Evolutionary conservation across 92 coral and sea anemone species (phyloP).

Genomic region (Ricordea florida): DNA sequence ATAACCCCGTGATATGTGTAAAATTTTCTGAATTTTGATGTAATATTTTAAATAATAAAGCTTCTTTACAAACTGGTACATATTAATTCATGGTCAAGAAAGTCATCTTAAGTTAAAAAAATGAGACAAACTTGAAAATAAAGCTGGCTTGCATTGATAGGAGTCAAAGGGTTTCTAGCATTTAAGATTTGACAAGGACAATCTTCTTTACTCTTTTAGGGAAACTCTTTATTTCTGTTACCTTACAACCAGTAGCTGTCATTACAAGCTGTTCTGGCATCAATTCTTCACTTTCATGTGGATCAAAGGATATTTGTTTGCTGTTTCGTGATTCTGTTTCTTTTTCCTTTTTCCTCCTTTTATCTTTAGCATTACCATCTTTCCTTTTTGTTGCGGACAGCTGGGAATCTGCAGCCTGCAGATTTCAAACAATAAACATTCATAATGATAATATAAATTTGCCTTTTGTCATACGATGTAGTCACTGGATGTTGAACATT

Average conservation of each 20-base stretch:
- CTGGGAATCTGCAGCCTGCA: background rate
- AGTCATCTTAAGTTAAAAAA: no score
- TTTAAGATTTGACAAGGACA: background rate
- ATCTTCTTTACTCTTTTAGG: background rate
- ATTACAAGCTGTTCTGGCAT: constrained; percentile 60
- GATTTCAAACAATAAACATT: background rate
- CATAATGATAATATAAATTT: no score
- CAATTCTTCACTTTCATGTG: background rate
- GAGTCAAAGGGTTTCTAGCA: background rate
- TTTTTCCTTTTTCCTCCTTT: background rate
- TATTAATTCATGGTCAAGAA: no score
- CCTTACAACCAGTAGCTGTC: constrained; percentile 81
- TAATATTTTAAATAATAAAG: no score
- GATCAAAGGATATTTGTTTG: background rate
- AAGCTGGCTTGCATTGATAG: no score
- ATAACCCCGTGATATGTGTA: no score
- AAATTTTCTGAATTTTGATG: no score
- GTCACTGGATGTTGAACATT: no score
- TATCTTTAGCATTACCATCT: constrained; percentile 24
- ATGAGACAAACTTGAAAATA: no score
- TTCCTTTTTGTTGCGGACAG: constrained; percentile 3
- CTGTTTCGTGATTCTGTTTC: background rate
- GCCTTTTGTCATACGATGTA: no score
- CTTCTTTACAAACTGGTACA: no score
- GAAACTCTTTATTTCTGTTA: background rate